Base-by-base conservation (phyloP, 1,140 invertebrate species). In the Himalopsyche phryganea region DNA sequence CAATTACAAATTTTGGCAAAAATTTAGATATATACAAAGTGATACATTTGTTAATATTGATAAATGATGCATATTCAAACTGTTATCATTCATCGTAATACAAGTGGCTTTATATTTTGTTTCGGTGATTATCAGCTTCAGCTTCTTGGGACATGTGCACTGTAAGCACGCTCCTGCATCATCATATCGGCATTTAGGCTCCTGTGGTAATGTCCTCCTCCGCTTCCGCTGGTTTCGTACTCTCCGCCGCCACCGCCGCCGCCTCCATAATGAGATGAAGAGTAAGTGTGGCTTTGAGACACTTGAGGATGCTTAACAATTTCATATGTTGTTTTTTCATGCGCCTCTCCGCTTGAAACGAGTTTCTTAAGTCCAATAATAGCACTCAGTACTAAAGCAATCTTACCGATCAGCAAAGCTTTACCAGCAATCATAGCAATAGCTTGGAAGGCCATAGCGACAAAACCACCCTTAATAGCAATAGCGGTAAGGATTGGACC, bases 281-380 rank as follows among this genome's bases (percentile, higher is more conserved):
- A 89, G 66, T 90, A 88, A 3, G 87, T 85, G 62, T 91, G 86
- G 64, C 82, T 82, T 69, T 87, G 85, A 35, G 83, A 86, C 48
- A 89, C 83, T 63, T 90, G 84, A n/a, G 89, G 89, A 73, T 90
- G 86, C 69, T 91, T 91, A 13, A 91, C 85, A 67, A 91, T 90
- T 73, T 91, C 89, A 66, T 90, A 88, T 10, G 89, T 90, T 1
- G 88, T 90, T 69, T 89, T 90, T 67, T 89, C 88, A 45, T 83
- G 79, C 13, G 79, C 78, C 54, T 82, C 80, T 2, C 78, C 78
- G 33, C 77, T 72, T 4, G 81, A 76, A 0, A 87, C 81, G 15
- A 90, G 72, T 67, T 89, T 90, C 75, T 89, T 91, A 38, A 92
- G 73, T 0, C 86, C 88, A 38, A 91, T 80, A 35, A 90, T 86